Percentiles rank a stretch among this genome's conserved stretches.
phyloP scores from a whole-genome alignment of 2,797 vertebrate genomes.

The Danio albolineatus region DNA sequence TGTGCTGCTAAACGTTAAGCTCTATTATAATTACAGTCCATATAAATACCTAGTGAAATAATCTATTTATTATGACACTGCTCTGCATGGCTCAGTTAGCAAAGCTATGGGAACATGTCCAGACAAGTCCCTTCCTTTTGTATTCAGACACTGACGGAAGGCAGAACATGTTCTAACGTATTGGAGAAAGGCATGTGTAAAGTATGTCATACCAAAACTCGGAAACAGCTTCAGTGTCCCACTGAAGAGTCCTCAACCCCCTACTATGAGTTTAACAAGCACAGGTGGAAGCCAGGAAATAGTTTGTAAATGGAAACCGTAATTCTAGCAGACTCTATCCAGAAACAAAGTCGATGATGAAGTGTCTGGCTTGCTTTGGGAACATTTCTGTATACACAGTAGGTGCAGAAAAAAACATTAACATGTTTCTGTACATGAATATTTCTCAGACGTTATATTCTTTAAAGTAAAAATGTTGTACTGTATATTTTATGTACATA shows the following conservation, averaged over 20 bases:
- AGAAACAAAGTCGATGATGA: background rate
- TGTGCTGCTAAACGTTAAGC: background rate
- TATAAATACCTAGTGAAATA: conserved; percentile 13
- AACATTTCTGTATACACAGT: background rate
- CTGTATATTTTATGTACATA: no score
- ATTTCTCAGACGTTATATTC: no score
- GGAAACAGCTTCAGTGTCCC: conserved; percentile 7
- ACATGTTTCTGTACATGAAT: background rate
- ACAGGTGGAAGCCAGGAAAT: conserved; percentile 29
- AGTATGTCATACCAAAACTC: conserved; percentile 19
- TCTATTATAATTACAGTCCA: conserved; percentile 1
- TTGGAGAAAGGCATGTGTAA: conserved; percentile 20
- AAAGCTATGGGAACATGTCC: conserved; percentile 23
- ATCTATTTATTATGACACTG: conserved; percentile 19
- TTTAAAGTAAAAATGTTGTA: no score
- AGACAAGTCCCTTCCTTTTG: conserved; percentile 17
- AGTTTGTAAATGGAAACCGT: conserved; percentile 28
- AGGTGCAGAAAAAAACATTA: background rate
- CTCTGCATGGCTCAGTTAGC: background rate
- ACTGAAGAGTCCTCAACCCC: conserved; percentile 9
- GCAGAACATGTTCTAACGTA: conserved; percentile 28
- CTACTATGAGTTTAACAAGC: conserved; percentile 14
- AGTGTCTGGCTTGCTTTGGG: background rate
- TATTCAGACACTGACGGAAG: conserved; percentile 34
- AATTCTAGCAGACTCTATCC: background rate